Evolutionary conservation across 2,797 vertebrate species (phyloP), one percentile per base, ranked within the genome.

Genomic region (Danio jaintianensis): DNA sequence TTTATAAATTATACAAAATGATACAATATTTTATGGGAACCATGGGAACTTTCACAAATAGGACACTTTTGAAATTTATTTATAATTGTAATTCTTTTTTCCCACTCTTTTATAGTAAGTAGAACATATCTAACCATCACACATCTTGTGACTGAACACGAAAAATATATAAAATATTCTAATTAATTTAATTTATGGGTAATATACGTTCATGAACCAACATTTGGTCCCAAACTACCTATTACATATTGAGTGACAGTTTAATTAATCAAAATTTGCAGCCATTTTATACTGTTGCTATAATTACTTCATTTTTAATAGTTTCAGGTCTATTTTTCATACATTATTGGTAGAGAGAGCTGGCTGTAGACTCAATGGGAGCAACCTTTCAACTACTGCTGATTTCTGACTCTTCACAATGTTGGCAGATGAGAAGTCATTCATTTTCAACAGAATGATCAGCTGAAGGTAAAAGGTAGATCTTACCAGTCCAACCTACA

Each of bases 401-500:
- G 79, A 79, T 83, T 70, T 71, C 82, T 74, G 80, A 84, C 76
- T 80, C 72, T 73, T 82, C 77, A 82, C 42, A 66, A 66, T 48
- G 62, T 75, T 75, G 45, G 45, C 13, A 43, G 62, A 77, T 80
- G 77, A 69, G 56, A 82, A 76, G 72, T 53, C 56, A 78, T 70
- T 58, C 18, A 38, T 45, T 43, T 61, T 75, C 59, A 78, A 55
- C 61, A 58, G 67, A 40, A 55, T 50, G 68, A 77, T 47, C 61
- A 70, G 66, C 56, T 45, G 47, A 74, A 67, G 68, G 47, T 52
- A 38, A 20, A 13, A 50, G 43, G 12, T 16, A 55, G 42, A 29
- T 74, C 48, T 70, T 45, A 29, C 3, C 36, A 75, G 62, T 36
- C 20, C 47, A 36, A 29, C 29, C 7, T 42, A 62, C 29, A 29